Evolutionary conservation across 2,797 vertebrate species (phyloP).

Genomic region (Iguana delicatissima): DNA sequence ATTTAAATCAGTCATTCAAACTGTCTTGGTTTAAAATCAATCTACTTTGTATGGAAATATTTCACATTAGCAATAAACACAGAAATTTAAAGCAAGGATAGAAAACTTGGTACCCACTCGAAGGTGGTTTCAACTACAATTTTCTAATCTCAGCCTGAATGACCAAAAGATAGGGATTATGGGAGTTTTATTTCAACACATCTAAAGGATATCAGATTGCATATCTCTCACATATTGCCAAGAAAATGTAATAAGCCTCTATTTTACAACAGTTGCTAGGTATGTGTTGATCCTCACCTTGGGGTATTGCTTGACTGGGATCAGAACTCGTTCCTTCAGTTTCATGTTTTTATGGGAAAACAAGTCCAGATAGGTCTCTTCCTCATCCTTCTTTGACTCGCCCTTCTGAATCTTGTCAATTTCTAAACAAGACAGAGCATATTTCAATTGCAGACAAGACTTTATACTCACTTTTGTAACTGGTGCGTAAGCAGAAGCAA

Average conservation of each 20-base stretch:
- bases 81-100: not conserved
- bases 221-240: not conserved
- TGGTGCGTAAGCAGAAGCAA: not conserved
- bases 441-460: slow-evolving; percentile 43
- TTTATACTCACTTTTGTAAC: slow-evolving; percentile 3
- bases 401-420: slow-evolving; percentile 97
- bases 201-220: not conserved
- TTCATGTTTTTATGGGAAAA: slow-evolving; percentile 95
- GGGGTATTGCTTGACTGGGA: slow-evolving; percentile 95
- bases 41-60: slow-evolving; percentile 2
- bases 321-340: slow-evolving; percentile 94
- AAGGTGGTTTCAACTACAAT: not conserved
- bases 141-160: not conserved
- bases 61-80: not conserved
- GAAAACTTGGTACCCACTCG: too few relatives aligned
- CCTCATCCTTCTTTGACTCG: slow-evolving; percentile 92
- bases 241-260: not conserved
- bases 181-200: not conserved
- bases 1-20: too few relatives aligned
- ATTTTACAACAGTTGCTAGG: not conserved
- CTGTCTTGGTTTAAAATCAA: too few relatives aligned
- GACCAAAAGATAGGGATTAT: not conserved
- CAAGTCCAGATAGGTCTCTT: slow-evolving; percentile 93
- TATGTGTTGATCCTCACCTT: slow-evolving; percentile 82
- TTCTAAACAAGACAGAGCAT: slow-evolving; percentile 82